phyloP scores from a whole-genome alignment of 2,888 invertebrate species.

The Ophioninae sp. region DNA sequence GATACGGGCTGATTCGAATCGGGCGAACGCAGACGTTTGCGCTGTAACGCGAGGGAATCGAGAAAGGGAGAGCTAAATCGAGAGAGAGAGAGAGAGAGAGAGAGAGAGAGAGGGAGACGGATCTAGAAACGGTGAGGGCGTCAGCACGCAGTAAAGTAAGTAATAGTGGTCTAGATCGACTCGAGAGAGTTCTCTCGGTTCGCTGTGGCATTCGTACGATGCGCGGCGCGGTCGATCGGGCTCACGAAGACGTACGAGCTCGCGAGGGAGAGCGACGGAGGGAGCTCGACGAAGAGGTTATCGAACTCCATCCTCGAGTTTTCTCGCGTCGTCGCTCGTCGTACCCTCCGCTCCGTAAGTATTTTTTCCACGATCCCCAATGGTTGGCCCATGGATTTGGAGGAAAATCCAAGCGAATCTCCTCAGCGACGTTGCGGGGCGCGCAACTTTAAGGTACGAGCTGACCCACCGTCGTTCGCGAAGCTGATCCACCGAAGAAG shows the following conservation, averaged over 20 bases:
- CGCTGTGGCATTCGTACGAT: constrained; percentile 37
- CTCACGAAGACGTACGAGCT: constrained; percentile 25
- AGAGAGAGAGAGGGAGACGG: constrained; percentile 29
- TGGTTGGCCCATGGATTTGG: background rate
- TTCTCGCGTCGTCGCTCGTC: constrained; percentile 27
- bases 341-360: constrained; percentile 33
- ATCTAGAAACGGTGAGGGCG: constrained; percentile 36
- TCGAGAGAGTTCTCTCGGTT: constrained; percentile 50
- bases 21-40: constrained; percentile 3
- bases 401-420: background rate
- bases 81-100: constrained; percentile 30
- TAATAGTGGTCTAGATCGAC: constrained; percentile 56
- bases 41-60: background rate
- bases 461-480: constrained; percentile 8
- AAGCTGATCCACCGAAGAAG: no score
- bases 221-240: constrained; percentile 51
- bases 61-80: background rate
- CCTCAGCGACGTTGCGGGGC: background rate
- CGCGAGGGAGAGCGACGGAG: constrained; percentile 2
- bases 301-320: constrained; percentile 55
- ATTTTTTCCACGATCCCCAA: constrained; percentile 6
- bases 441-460: background rate
- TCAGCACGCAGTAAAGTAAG: constrained; percentile 54
- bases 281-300: constrained; percentile 54
- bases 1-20: background rate